phyloP scores from a whole-genome alignment of 2,888 invertebrate genomes.

The Agonopterix arenella region DNA sequence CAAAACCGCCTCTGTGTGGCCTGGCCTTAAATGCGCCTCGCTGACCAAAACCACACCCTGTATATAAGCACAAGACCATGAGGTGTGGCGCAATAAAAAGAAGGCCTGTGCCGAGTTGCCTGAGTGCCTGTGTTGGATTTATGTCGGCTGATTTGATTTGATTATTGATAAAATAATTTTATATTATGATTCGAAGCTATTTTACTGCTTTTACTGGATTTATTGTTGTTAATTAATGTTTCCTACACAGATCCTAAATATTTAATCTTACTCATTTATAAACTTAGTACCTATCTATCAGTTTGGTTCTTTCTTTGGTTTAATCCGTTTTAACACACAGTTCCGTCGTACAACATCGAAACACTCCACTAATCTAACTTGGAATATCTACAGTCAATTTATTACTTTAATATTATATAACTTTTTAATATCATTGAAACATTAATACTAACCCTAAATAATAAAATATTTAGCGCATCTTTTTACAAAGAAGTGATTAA shows the following conservation, averaged over 20 bases:
- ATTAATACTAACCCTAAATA: constrained; percentile 2
- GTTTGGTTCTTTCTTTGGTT: constrained; percentile 63
- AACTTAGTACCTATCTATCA: constrained; percentile 39
- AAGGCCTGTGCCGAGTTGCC: too few relatives aligned
- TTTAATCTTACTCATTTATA: constrained; percentile 7
- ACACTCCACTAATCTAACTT: constrained; percentile 8
- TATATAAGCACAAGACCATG: too few relatives aligned
- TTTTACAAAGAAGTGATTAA: too few relatives aligned
- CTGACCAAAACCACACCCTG: too few relatives aligned
- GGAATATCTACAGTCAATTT: constrained; percentile 3
- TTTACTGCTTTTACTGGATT: too few relatives aligned
- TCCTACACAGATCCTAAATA: neutral
- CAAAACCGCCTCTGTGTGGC: too few relatives aligned
- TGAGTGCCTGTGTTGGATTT: too few relatives aligned
- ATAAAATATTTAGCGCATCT: too few relatives aligned
- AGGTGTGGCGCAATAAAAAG: too few relatives aligned
- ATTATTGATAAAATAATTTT: neutral
- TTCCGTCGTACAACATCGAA: constrained; percentile 22
- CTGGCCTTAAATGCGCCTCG: too few relatives aligned
- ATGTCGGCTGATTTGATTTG: neutral
- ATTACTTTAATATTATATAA: neutral
- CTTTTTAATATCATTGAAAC: constrained; percentile 9
- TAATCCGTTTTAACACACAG: constrained; percentile 17
- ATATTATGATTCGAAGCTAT: neutral
- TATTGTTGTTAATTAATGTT: neutral